phyloP scores from a whole-genome alignment of 2,888 invertebrate genomes.

The Callimorpha dominula region DNA sequence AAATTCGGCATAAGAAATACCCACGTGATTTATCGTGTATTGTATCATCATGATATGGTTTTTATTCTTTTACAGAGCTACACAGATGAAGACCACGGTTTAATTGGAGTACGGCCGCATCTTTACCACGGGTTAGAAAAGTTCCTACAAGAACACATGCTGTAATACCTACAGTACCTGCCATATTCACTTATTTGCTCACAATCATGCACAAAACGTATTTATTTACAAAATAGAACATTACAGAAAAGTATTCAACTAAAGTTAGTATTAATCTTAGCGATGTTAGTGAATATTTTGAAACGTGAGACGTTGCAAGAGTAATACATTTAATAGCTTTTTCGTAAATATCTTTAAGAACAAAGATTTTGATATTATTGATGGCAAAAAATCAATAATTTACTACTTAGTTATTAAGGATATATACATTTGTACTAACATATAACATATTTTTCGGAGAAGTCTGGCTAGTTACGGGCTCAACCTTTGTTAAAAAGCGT shows the following conservation, averaged over 20 bases:
- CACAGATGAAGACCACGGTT: constrained; percentile 97
- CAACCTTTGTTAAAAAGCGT: neutral
- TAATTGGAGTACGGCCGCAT: constrained; percentile 93
- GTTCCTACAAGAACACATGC: constrained; percentile 88
- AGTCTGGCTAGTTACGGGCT: neutral
- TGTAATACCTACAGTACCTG: constrained; percentile 54
- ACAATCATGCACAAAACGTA: constrained; percentile 16
- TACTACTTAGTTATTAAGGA: neutral
- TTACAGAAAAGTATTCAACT: constrained; percentile 14
- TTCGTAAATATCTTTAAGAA: neutral
- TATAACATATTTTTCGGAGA: neutral
- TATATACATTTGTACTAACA: neutral
- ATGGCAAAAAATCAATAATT: neutral
- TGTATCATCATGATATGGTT: neutral
- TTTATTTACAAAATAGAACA: constrained; percentile 11
- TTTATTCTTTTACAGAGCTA: constrained; percentile 90
- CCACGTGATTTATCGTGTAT: too few relatives aligned
- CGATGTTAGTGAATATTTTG: neutral
- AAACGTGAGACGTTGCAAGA: neutral
- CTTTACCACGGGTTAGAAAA: constrained; percentile 95
- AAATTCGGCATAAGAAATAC: too few relatives aligned
- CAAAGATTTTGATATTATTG: constrained; percentile 3
- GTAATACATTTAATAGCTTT: neutral
- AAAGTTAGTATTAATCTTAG: constrained; percentile 7
- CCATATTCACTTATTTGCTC: constrained; percentile 29